Conservation (phyloP, 2,113 vertebrate species). For the Spilogale gracilis region DNA sequence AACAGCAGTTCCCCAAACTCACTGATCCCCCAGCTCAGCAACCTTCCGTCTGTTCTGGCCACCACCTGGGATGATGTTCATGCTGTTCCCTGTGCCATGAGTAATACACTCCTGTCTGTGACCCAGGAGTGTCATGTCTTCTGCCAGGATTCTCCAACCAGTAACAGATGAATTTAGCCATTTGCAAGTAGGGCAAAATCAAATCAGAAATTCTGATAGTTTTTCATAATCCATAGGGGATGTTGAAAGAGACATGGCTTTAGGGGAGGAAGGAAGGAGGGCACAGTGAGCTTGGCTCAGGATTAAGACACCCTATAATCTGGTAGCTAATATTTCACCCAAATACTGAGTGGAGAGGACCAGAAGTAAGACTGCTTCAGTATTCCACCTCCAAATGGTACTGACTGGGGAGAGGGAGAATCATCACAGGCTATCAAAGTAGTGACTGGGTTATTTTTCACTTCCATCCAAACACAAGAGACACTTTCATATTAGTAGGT, state of each 20-base stretch:
- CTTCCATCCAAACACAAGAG: not conserved
- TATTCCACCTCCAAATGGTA: too few species aligned
- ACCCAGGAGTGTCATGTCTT: not conserved
- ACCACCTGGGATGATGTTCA: too few species aligned
- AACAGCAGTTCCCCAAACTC: not conserved
- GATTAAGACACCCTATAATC: not conserved
- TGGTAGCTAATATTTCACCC: not conserved
- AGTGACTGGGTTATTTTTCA: not conserved
- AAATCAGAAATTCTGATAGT: not conserved
- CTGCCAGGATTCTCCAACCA: not conserved
- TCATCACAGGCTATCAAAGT: not conserved
- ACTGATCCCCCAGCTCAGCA: not conserved
- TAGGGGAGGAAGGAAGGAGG: not conserved
- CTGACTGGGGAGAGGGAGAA: rapidly evolving
- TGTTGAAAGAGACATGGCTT: not conserved
- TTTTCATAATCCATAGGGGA: not conserved
- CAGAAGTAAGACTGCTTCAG: not conserved
- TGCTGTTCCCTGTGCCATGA: not conserved
- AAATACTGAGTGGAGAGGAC: rapidly evolving
- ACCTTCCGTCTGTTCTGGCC: not conserved
- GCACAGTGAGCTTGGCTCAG: not conserved
- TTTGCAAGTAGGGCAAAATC: not conserved
- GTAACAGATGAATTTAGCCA: not conserved
- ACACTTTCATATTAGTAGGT: not conserved
- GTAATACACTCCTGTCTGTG: not conserved